phyloP scores from a whole-genome alignment of 2,797 vertebrate species.

The Bovichtus diacanthus region DNA sequence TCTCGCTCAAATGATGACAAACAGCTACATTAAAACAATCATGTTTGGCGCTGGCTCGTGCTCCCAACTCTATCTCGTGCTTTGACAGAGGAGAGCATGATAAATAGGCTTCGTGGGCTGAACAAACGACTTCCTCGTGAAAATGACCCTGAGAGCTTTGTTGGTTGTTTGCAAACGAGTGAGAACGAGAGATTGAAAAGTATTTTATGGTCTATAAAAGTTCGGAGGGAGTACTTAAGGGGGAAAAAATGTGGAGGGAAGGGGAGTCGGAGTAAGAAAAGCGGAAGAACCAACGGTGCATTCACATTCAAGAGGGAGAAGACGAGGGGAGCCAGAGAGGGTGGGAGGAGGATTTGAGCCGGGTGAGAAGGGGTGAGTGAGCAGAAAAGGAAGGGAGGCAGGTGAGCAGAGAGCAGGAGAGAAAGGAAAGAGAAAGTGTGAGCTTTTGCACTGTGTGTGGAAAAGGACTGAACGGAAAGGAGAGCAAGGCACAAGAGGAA shows the following conservation, averaged over 20 bases:
- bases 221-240: slow-evolving; percentile 22
- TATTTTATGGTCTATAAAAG: slow-evolving; percentile 26
- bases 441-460: slow-evolving; percentile 27
- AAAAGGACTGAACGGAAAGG: slow-evolving; percentile 20
- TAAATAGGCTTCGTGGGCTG: slow-evolving; percentile 29
- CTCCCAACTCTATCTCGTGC: slow-evolving; percentile 3
- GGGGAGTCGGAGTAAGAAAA: slow-evolving; percentile 23
- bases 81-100: slow-evolving; percentile 31
- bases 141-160: slow-evolving; percentile 37
- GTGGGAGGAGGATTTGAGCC: slow-evolving; percentile 11
- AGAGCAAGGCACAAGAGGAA: slow-evolving; percentile 16
- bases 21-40: slow-evolving; percentile 45
- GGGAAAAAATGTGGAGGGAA: slow-evolving; percentile 21
- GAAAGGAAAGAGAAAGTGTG: slow-evolving; percentile 8
- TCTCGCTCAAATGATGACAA: slow-evolving; percentile 47
- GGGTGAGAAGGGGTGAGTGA: slow-evolving; percentile 17
- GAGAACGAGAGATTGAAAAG: slow-evolving; percentile 6
- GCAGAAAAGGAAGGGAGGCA: slow-evolving; percentile 5
- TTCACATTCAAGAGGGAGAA: slow-evolving; percentile 16
- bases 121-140: slow-evolving; percentile 38
- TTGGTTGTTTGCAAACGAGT: slow-evolving; percentile 26
- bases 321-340: slow-evolving; percentile 4
- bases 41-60: slow-evolving; percentile 20
- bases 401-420: slow-evolving; percentile 26
- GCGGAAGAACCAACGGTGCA: slow-evolving; percentile 21